Conservation (phyloP, 2,888 invertebrate species). For the Drosophila demipolita region DNA sequence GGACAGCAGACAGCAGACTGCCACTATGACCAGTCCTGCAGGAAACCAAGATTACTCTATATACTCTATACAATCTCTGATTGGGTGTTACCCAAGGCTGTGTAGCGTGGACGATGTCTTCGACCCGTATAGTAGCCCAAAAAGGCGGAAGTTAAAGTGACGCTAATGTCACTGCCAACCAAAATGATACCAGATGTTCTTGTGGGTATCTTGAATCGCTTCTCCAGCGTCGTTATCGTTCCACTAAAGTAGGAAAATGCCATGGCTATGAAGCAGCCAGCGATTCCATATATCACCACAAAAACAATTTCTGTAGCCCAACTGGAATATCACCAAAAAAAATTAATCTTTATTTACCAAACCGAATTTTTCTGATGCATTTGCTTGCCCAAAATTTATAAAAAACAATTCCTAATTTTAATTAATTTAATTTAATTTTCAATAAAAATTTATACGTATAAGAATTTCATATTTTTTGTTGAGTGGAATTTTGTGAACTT, state of each 20-base stretch:
- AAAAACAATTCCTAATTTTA: no score
- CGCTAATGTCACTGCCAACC: conserved; percentile 90
- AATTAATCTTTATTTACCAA: background rate
- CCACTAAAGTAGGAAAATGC: conserved; percentile 90
- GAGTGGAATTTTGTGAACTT: background rate
- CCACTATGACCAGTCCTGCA: conserved; percentile 86
- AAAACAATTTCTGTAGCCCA: conserved; percentile 84
- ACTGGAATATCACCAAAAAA: conserved; percentile 50
- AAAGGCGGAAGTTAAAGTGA: conserved; percentile 88
- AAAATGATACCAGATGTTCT: conserved; percentile 89
- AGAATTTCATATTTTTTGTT: background rate
- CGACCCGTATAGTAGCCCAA: conserved; percentile 89
- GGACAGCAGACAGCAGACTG: conserved; percentile 88
- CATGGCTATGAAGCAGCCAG: conserved; percentile 89
- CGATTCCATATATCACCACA: conserved; percentile 88
- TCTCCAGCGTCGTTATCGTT: conserved; percentile 90
- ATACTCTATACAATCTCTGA: background rate
- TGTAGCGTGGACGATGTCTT: conserved; percentile 90
- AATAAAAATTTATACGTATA: no score
- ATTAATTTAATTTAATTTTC: background rate
- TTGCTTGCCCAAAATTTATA: background rate
- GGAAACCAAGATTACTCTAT: background rate
- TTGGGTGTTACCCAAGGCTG: conserved; percentile 86
- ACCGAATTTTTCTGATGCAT: background rate
- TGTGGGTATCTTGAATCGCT: conserved; percentile 90